Evolutionary conservation across 2,888 invertebrate genomes (phyloP).

Genomic region (Pachymerium ferrugineum): DNA sequence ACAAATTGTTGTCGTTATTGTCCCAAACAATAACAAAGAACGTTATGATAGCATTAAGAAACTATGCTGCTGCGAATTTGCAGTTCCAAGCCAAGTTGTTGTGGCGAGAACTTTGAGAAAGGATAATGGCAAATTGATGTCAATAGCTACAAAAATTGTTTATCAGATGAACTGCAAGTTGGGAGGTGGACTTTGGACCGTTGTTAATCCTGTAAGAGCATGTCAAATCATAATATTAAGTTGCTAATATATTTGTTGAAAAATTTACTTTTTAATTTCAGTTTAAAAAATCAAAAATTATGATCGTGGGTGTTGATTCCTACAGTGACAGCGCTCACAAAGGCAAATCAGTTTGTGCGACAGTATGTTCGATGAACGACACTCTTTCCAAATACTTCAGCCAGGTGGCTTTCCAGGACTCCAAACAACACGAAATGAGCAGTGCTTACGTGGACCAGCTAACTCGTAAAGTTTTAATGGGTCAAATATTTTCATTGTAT

Average conservation of each 20-base stretch:
- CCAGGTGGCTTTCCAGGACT: constrained; percentile 32
- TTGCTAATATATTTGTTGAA: too few species aligned
- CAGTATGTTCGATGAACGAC: constrained; percentile 61
- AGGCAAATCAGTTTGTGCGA: constrained; percentile 51
- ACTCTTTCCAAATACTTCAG: constrained; percentile 56
- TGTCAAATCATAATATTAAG: too few species aligned
- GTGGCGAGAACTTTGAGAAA: constrained; percentile 43
- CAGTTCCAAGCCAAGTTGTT: constrained; percentile 49
- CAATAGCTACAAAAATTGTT: constrained; percentile 83
- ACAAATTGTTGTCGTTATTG: constrained; percentile 53
- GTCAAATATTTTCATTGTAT: not conserved
- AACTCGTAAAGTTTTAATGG: not conserved
- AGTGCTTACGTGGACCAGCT: constrained; percentile 31
- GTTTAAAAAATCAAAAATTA: constrained; percentile 41
- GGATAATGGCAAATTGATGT: constrained; percentile 55
- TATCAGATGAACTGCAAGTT: constrained; percentile 91
- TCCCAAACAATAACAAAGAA: constrained; percentile 64
- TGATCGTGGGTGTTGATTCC: constrained; percentile 51
- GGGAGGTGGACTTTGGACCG: constrained; percentile 82
- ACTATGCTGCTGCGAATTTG: constrained; percentile 46
- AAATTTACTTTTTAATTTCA: constrained; percentile 17
- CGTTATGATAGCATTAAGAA: constrained; percentile 84
- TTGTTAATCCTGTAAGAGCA: constrained; percentile 59
- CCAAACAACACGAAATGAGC: constrained; percentile 35
- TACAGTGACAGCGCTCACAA: constrained; percentile 51